Conservation (phyloP, 2,113 vertebrate genomes). For the Terrapene triunguis region DNA sequence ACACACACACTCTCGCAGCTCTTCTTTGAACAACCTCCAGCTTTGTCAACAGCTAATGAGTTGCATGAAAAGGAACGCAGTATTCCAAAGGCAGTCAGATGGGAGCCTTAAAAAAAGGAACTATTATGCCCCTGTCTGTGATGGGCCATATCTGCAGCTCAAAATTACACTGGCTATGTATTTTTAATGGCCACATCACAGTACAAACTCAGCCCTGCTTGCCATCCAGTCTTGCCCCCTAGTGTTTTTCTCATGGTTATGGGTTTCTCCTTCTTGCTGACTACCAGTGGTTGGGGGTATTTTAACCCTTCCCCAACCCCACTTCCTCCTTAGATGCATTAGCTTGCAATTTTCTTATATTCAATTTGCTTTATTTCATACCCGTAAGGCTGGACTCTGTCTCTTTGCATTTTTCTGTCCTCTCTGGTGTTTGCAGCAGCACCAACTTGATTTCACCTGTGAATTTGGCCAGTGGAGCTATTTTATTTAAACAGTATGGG, state of each 20-base stretch:
- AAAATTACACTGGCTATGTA: background rate
- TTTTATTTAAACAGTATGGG: background rate
- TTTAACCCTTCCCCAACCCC: background rate
- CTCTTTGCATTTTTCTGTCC: background rate
- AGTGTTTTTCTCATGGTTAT: background rate
- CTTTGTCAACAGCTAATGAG: background rate
- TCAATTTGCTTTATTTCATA: background rate
- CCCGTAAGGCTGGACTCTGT: background rate
- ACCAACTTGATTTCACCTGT: background rate
- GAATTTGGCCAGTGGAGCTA: background rate
- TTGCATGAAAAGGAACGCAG: background rate
- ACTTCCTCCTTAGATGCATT: background rate
- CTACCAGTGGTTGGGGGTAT: background rate
- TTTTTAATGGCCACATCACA: background rate
- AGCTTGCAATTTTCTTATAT: background rate
- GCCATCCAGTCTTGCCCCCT: background rate
- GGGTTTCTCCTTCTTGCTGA: background rate
- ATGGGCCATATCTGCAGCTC: background rate
- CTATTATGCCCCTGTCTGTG: background rate
- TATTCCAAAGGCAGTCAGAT: background rate
- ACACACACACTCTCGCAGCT: background rate
- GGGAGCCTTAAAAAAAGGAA: background rate
- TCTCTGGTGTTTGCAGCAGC: background rate
- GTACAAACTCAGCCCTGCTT: background rate
- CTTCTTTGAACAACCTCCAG: background rate